Base-by-base conservation (phyloP, 2,113 vertebrate species). In the Tinamus guttatus region DNA sequence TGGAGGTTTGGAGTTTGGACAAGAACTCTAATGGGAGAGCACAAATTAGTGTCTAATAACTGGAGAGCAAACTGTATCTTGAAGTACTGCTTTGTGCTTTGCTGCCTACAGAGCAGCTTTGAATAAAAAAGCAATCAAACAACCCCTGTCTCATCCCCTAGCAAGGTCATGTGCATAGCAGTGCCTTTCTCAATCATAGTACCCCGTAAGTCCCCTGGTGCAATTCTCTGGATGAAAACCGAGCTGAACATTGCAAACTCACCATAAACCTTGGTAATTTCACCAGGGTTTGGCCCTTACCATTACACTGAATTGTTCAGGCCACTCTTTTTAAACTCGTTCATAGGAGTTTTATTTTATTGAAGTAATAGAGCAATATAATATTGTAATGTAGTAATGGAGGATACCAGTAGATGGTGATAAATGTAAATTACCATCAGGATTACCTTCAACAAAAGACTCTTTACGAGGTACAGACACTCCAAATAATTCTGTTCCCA, bases 361-460 rank as follows among this genome's bases (percentile, higher is more conserved):
- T 85, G 27, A 83, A 75, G 16, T 52, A 52, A 38, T 38, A 59
- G 24, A 85, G 32, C 9, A 92, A 40, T 3, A 7, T 69, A 62
- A 63, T 60, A 38, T 22, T 58, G 51, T 65, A 40, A 34, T 47
- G 59, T 69, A 95, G 69, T 78, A 75, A 84, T 36, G 76, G 85
- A 95, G 87, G 87, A 56, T 80, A 54, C 76, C 93, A 90, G 85
- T 87, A 90, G 87, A 94, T 77, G 51, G 79, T 95, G 92, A 88
- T 85, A 49, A 62, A 54, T 43, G 52, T 81, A 93, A 85, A 81
- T 86, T 84, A 58, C 87, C 81, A 18, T 85, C 75, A 93, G 79
- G 49, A 64, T 68, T 85, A 75, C 70, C 36, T 34, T 34, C 64
- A 74, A 83, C 19, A 54, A 77, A 91, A 91, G 40, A 83, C 22